Evolutionary conservation across 2,888 invertebrate genomes (phyloP).

Genomic region (Chromoteleia sp.): DNA sequence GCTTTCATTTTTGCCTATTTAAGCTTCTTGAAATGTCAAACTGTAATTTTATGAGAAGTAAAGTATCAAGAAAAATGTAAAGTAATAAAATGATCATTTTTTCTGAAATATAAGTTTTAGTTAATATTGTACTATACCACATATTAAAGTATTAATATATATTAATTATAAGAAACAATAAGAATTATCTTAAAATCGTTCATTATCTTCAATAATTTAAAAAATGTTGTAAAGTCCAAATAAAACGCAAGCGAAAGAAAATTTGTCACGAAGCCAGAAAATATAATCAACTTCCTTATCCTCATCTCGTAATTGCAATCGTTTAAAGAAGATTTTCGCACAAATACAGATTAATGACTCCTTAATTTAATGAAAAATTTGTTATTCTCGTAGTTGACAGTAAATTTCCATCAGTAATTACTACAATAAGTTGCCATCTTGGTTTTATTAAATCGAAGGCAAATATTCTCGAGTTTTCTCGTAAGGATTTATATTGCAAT

Average conservation of each 20-base stretch:
- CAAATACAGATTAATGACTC: slow-evolving; percentile 35
- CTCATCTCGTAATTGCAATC: slow-evolving; percentile 15
- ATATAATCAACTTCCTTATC: slow-evolving; percentile 20
- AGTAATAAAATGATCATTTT: too few relatives aligned
- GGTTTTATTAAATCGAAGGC: slow-evolving; percentile 34
- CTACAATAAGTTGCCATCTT: slow-evolving; percentile 25
- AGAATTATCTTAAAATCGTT: too few relatives aligned
- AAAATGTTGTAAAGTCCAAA: too few relatives aligned
- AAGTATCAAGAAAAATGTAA: too few relatives aligned
- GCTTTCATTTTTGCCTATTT: too few relatives aligned
- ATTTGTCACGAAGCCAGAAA: slow-evolving; percentile 17
- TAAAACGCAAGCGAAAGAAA: not conserved
- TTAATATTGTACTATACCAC: too few relatives aligned
- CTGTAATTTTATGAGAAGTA: too few relatives aligned
- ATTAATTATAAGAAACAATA: too few relatives aligned
- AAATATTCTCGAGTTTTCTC: slow-evolving; percentile 15
- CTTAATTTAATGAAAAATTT: slow-evolving; percentile 39
- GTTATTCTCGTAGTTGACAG: slow-evolving; percentile 16
- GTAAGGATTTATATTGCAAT: slow-evolving; percentile 36
- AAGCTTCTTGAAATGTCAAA: too few relatives aligned
- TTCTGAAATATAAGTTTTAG: too few relatives aligned
- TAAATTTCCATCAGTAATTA: slow-evolving; percentile 36
- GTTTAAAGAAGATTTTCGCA: slow-evolving; percentile 9
- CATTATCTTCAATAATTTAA: too few relatives aligned
- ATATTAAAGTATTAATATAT: too few relatives aligned